phyloP scores from a whole-genome alignment of 2,797 vertebrate species.

The Euthynnus affinis region DNA sequence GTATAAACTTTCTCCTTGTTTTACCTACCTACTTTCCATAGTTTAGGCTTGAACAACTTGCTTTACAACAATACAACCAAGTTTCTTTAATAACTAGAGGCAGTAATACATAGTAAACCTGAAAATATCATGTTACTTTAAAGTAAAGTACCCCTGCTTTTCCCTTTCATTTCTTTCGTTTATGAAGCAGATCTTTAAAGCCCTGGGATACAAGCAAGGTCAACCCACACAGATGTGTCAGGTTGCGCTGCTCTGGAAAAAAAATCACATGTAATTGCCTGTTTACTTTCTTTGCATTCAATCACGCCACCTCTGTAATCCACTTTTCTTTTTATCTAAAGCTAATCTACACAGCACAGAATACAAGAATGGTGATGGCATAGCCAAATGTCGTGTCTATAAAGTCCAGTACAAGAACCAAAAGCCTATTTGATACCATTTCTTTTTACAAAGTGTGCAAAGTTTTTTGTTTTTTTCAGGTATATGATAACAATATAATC shows the following conservation, averaged over 20 bases:
- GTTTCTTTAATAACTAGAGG: neutral
- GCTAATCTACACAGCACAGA: neutral
- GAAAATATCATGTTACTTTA: too few species aligned
- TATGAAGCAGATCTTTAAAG: too few species aligned
- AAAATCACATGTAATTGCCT: too few species aligned
- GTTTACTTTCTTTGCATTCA: too few species aligned
- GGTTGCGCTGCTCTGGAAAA: too few species aligned
- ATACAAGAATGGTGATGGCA: neutral
- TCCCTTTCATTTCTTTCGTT: neutral
- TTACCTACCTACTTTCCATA: constrained; percentile 10
- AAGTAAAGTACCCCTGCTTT: neutral
- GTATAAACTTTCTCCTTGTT: neutral
- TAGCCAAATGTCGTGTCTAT: neutral
- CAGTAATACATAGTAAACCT: neutral
- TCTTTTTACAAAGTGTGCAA: too few species aligned
- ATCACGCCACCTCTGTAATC: too few species aligned
- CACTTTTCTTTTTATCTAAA: too few species aligned
- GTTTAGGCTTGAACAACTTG: constrained; percentile 5
- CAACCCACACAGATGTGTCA: too few species aligned
- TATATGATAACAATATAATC: too few species aligned
- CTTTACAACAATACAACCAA: neutral
- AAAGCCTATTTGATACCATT: neutral
- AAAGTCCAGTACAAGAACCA: neutral
- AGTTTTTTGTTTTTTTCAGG: too few species aligned
- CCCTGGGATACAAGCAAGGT: too few species aligned